Evolutionary conservation across 1,140 invertebrate genomes (phyloP).

Genomic region (Batillaria attramentaria): DNA sequence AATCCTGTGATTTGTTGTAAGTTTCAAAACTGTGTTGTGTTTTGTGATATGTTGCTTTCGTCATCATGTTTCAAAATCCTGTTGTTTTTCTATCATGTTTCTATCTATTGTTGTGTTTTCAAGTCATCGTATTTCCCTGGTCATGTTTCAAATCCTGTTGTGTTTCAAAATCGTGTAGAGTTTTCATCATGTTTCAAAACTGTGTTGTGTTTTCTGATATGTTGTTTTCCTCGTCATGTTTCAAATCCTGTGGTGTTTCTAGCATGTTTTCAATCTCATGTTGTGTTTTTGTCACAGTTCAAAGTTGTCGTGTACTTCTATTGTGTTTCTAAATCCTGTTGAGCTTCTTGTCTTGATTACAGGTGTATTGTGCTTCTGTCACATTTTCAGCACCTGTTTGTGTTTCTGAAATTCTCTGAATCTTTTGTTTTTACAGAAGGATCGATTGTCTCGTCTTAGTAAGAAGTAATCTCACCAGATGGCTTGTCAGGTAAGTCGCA

Average conservation of each 20-base stretch:
- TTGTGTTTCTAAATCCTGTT: neutral
- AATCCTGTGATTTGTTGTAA: neutral
- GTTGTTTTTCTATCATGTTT: neutral
- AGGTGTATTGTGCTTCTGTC: neutral
- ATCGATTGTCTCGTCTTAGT: slow-evolving; percentile 55
- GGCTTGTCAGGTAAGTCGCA: neutral
- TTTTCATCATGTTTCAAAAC: neutral
- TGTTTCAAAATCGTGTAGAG: neutral
- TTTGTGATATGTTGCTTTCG: slow-evolving; percentile 1
- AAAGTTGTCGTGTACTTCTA: neutral
- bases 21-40: neutral
- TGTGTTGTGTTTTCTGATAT: neutral
- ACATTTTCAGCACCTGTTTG: neutral
- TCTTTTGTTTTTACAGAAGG: slow-evolving; percentile 63
- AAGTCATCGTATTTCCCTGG: neutral
- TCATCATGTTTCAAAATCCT: neutral
- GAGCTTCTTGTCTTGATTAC: neutral
- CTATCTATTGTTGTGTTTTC: neutral
- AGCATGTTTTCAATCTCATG: neutral
- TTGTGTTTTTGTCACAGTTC: neutral
- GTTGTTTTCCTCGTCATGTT: neutral
- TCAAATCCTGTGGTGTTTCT: neutral
- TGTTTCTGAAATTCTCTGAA: slow-evolving; percentile 2
- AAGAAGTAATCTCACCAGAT: slow-evolving; percentile 43
- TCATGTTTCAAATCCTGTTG: neutral